phyloP scores from a whole-genome alignment of 2,797 vertebrate genomes.

The Rousettus madagascariensis region DNA sequence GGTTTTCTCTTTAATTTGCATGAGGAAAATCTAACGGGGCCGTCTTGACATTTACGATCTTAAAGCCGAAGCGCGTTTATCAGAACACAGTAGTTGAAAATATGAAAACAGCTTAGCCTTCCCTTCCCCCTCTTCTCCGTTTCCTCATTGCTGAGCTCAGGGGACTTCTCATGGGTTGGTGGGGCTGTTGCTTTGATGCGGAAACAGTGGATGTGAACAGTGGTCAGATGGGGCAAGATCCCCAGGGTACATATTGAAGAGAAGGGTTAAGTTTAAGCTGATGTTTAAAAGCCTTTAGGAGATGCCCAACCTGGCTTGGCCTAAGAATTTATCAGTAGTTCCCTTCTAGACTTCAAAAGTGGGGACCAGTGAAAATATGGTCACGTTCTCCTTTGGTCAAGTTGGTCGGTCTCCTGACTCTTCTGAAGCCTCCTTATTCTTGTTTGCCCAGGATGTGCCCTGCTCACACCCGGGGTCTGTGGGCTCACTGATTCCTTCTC shows the following conservation, averaged over 20 bases:
- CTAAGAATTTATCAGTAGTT: not conserved
- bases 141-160: not conserved
- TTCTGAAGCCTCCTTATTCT: not conserved
- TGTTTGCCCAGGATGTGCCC: not conserved
- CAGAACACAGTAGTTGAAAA: not conserved
- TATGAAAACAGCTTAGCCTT: not conserved
- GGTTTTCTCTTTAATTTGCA: not conserved
- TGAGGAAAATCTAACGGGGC: not conserved
- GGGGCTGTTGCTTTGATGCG: not conserved
- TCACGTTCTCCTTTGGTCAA: not conserved
- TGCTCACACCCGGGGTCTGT: not conserved
- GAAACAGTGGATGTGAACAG: not conserved
- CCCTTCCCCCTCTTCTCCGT: not conserved
- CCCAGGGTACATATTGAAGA: not conserved
- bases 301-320: not conserved
- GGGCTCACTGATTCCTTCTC: not conserved
- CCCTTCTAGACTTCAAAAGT: not conserved
- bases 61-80: not conserved
- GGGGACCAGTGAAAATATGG: not conserved
- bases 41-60: not conserved
- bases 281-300: not conserved
- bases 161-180: not conserved
- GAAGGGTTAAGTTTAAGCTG: not conserved
- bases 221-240: not conserved
- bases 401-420: not conserved